Evolutionary conservation across 2,113 vertebrate genomes (phyloP).

Genomic region (Mesocricetus auratus): DNA sequence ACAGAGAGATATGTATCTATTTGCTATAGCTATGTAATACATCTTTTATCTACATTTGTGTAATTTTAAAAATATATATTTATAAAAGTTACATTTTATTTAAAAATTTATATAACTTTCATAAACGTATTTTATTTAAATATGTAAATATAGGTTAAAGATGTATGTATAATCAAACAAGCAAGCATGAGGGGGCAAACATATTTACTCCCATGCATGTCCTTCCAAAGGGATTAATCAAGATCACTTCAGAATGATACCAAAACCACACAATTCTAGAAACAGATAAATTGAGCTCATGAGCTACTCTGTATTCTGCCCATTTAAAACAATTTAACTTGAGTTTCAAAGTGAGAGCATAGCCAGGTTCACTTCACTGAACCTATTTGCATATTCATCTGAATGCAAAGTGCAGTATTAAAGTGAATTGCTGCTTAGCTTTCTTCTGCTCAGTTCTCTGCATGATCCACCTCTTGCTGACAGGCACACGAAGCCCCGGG

Average conservation of each 20-base stretch:
- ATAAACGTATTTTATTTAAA: conserved; percentile 17
- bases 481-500: conserved; percentile 37
- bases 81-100: neutral
- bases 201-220: conserved; percentile 23
- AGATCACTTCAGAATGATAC: conserved; percentile 48
- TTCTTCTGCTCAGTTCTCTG: conserved; percentile 66
- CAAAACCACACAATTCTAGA: conserved; percentile 58
- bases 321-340: conserved; percentile 74
- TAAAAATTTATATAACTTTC: neutral
- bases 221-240: conserved; percentile 66
- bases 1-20: neutral
- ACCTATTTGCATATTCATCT: conserved; percentile 72
- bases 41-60: neutral
- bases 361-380: conserved; percentile 62
- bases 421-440: conserved; percentile 79
- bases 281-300: conserved; percentile 62
- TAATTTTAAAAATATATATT: neutral
- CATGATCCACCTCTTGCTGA: conserved; percentile 65
- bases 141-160: neutral
- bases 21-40: neutral
- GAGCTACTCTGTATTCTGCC: conserved; percentile 64
- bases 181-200: neutral
- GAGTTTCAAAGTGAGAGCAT: conserved; percentile 57
- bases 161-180: neutral
- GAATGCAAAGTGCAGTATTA: conserved; percentile 71